Base-by-base conservation (phyloP, 2,797 vertebrate species). In the Tapera naevia region DNA sequence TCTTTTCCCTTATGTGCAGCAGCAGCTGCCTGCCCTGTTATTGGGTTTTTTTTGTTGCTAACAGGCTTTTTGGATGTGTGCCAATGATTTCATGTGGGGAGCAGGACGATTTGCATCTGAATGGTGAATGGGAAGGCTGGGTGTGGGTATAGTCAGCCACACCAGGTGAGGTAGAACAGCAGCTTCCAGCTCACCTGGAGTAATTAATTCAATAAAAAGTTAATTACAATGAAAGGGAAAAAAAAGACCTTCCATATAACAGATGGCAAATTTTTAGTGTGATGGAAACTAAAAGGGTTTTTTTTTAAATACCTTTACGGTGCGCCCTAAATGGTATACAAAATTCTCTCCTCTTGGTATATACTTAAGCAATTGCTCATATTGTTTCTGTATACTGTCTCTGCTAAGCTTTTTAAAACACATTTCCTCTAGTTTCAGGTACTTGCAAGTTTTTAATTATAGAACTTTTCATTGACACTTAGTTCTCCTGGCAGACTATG, bases 141-240 rank as follows among this genome's bases (percentile, higher is more conserved):
- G 91, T 0, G 5, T 90, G 71, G 88, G 83, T 91, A 61, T n/a
- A 13, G 39, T 83, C 80, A 95, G 67, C 74, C 93, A 94, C 83
- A 89, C 80, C 74, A 93, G 89, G 94, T 94, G 93, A 95, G 88
- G 58, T 32, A 80, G 54, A 95, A 73, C 85, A 94, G 89, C 62
- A 2, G 7, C 86, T 97, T 97, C 80, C 95, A 96, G 80, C 90
- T 96, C 95, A 96, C 95, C 94, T 96, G 86, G 64, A 87, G 86
- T 94, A 95, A 96, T 96, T 97, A 96, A 94, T 95, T 95, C 94
- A 90, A 94, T 96, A 88, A 91, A 90, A 94, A 93, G 80, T 94
- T 96, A 96, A 95, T 96, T 96, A 94, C 89, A 91, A 85, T 2
- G 18, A 82, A 91, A 83, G 43, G 39, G 70, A 37, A 82, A 88